Evolutionary conservation across 2,797 vertebrate species (phyloP).

Genomic region (Sciurus carolinensis): DNA sequence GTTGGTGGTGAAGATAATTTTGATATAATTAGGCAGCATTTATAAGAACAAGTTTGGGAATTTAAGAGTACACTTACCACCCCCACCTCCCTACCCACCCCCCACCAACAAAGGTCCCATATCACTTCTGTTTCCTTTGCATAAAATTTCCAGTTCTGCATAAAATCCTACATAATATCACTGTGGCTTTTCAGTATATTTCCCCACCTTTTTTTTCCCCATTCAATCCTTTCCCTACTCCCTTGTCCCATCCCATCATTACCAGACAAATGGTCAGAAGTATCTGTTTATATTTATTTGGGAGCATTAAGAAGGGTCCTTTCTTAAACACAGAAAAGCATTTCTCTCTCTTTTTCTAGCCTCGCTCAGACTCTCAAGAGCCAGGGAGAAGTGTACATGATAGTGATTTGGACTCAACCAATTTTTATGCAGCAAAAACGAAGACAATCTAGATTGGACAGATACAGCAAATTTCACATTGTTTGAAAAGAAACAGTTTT

Average conservation of each 20-base stretch:
- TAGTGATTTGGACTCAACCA: background rate
- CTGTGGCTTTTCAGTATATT: background rate
- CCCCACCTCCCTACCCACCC: background rate
- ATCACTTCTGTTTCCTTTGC: background rate
- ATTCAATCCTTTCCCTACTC: background rate
- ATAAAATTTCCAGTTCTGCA: constrained; percentile 32
- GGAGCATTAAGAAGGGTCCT: background rate
- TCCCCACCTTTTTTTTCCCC: background rate
- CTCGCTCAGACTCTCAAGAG: background rate
- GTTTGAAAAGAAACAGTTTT: background rate
- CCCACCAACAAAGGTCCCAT: background rate
- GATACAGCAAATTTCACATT: background rate
- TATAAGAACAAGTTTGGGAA: constrained; percentile 22
- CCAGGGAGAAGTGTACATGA: background rate
- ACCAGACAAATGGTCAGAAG: constrained; percentile 32
- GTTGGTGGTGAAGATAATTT: constrained; percentile 7
- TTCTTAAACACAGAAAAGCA: background rate
- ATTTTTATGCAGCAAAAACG: constrained; percentile 1
- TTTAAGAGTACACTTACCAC: background rate
- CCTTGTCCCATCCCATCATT: background rate
- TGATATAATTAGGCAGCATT: constrained; percentile 33
- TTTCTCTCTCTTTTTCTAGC: background rate
- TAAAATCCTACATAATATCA: background rate
- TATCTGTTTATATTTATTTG: constrained; percentile 14
- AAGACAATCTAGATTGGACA: background rate